Conservation (phyloP, 1,140 invertebrate genomes). For the Tetragonula clypearis region DNA sequence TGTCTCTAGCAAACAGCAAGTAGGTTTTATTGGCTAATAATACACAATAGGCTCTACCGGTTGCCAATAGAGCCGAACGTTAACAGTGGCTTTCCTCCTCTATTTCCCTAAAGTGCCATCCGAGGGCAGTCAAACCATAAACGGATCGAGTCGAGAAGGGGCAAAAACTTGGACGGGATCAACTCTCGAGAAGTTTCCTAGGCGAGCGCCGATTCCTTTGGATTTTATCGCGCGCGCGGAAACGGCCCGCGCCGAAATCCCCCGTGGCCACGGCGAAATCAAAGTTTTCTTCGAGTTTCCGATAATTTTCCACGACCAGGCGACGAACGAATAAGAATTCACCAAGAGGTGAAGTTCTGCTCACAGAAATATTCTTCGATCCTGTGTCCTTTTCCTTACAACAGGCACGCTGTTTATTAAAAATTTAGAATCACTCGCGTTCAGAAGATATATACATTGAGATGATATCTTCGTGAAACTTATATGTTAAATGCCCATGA, state of each 20-base stretch:
- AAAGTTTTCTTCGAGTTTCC: conserved; percentile 38
- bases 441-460: too few species aligned
- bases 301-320: not conserved
- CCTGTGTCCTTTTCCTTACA: not conserved
- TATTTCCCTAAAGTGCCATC: conserved; percentile 82
- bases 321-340: not conserved
- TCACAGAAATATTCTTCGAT: not conserved
- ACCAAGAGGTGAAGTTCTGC: too few species aligned
- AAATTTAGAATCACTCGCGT: not conserved
- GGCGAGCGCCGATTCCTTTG: conserved; percentile 37
- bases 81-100: conserved; percentile 55
- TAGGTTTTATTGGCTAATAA: conserved; percentile 75
- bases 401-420: too few species aligned
- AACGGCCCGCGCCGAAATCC: conserved; percentile 38
- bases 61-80: conserved; percentile 45
- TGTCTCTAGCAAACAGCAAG: conserved; percentile 21
- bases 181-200: conserved; percentile 57
- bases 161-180: conserved; percentile 66
- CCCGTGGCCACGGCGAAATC: conserved; percentile 22
- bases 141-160: conserved; percentile 55
- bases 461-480: too few species aligned
- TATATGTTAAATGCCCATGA: too few species aligned
- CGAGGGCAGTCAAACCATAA: conserved; percentile 80
- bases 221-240: conserved; percentile 62
- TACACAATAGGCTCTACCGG: conserved; percentile 70